These are phyloP conservation scores for Papilio polyxenes DNA, from an alignment of 1,140 invertebrate genomes.

Conservation along the genomic window DNA sequence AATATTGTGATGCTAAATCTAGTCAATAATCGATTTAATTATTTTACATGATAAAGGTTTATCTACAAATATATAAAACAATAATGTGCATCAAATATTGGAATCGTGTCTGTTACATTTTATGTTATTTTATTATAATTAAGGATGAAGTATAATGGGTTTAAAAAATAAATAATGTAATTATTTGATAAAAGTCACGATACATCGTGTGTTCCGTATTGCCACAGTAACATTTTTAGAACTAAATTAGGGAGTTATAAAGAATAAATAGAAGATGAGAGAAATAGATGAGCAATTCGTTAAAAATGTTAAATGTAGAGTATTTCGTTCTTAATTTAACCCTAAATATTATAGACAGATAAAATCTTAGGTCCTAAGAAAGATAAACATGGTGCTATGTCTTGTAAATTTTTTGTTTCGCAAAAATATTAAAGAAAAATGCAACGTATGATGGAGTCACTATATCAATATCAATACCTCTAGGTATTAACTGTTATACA, in stretches of 20 bases:
- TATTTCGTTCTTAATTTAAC: slow-evolving; percentile 71
- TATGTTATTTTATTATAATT: background rate
- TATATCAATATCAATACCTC: too few relatives aligned
- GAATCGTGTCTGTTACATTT: background rate
- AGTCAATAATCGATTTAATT: slow-evolving; percentile 8
- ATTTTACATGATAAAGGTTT: background rate
- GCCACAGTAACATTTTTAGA: background rate
- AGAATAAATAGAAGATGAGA: background rate
- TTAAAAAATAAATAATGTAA: background rate
- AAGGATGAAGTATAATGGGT: background rate
- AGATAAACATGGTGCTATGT: too few relatives aligned
- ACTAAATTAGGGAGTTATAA: background rate
- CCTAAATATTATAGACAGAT: slow-evolving; percentile 51
- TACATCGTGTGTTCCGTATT: background rate
- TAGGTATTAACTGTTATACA: too few relatives aligned
- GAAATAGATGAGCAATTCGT: background rate
- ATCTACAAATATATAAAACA: background rate
- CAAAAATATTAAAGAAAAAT: too few relatives aligned
- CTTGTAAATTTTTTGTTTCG: too few relatives aligned
- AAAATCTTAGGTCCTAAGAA: too few relatives aligned
- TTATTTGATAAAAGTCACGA: background rate
- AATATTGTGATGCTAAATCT: slow-evolving; percentile 9
- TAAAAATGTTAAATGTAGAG: background rate
- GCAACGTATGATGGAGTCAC: too few relatives aligned
- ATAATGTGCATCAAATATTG: background rate